A percentile compares a stretch with the other conserved stretches of the same genome.
These are phyloP conservation scores for Carduelis carduelis DNA, from an alignment of 2,797 vertebrate species.

Conservation along the genomic window DNA sequence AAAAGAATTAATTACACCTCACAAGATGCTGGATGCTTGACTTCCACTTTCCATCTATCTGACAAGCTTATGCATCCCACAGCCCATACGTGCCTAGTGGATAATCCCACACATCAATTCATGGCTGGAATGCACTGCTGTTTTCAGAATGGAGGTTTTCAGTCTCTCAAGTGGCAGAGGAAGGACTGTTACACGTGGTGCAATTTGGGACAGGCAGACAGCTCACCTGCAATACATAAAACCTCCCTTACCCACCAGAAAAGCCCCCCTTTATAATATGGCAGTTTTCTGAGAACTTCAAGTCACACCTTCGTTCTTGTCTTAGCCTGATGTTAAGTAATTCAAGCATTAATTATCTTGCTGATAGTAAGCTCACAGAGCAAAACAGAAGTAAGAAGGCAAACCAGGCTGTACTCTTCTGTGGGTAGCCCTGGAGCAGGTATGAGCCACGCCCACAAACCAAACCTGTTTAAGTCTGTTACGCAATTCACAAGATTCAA, in stretches of 20 bases:
- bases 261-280: rapidly evolving
- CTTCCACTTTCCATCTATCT: not conserved
- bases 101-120: not conserved
- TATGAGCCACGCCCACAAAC: not conserved
- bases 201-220: not conserved
- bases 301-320: not conserved
- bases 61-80: not conserved
- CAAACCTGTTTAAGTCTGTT: not conserved
- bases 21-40: not conserved
- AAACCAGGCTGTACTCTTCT: not conserved
- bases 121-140: not conserved
- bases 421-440: not conserved
- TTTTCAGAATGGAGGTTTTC: not conserved
- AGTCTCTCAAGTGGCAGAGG: not conserved
- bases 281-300: not conserved
- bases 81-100: not conserved
- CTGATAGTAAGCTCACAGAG: not conserved
- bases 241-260: not conserved
- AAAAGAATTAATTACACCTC: not conserved
- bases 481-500: not conserved
- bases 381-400: not conserved
- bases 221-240: not conserved
- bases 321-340: not conserved
- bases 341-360: not conserved
- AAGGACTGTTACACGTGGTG: not conserved